Percentiles rank a stretch among this genome's conserved stretches.
phyloP scores from a whole-genome alignment of 2,113 vertebrate species.

The Zosterops borbonicus region DNA sequence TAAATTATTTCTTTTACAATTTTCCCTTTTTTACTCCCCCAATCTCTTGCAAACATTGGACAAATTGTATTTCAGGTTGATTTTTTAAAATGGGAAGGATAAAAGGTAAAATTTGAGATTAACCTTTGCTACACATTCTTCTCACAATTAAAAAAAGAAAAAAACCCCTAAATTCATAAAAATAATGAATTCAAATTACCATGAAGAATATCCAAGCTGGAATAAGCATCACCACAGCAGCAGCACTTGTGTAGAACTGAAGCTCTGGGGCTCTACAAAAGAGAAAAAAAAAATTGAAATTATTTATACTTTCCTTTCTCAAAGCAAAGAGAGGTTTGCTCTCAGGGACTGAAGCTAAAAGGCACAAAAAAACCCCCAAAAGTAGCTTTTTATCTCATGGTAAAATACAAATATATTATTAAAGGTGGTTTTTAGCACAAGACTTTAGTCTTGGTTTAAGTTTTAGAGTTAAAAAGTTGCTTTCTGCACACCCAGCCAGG shows the following conservation, averaged over 20 bases:
- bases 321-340: neutral
- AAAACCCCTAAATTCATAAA: neutral
- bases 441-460: neutral
- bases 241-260: slow-evolving; percentile 95
- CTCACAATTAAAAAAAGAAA: neutral
- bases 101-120: neutral
- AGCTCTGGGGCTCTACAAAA: slow-evolving; percentile 86
- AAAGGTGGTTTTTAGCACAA: neutral
- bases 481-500: neutral
- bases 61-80: neutral
- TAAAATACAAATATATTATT: neutral
- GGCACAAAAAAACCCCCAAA: neutral
- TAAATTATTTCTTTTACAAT: neutral
- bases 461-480: neutral
- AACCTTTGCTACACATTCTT: neutral
- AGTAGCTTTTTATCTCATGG: neutral
- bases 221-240: slow-evolving; percentile 90
- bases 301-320: neutral
- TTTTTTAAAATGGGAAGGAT: neutral
- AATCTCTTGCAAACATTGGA: neutral
- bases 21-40: neutral
- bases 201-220: slow-evolving; percentile 93
- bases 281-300: neutral
- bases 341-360: neutral
- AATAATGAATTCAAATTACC: slow-evolving; percentile 69